These are phyloP conservation scores for Mystacides longicornis DNA, from an alignment of 2,888 invertebrate genomes.

Conservation along the genomic window DNA sequence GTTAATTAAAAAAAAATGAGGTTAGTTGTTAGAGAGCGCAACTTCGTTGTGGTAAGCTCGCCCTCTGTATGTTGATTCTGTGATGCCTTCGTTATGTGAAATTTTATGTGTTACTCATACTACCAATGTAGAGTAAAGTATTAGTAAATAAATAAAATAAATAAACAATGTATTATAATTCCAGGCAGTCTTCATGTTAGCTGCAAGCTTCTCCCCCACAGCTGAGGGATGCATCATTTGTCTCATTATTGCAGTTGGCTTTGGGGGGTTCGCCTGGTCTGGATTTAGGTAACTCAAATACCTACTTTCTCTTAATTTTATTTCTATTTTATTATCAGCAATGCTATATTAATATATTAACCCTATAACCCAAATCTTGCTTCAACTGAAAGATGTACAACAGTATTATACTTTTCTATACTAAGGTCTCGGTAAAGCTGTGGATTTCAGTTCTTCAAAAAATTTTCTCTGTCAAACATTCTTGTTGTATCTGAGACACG, in stretches of 20 bases:
- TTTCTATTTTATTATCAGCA: background rate
- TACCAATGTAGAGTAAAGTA: too few relatives aligned
- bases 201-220: slow-evolving; percentile 66
- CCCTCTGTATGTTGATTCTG: too few relatives aligned
- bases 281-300: slow-evolving; percentile 68
- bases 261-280: slow-evolving; percentile 90
- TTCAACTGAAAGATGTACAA: background rate
- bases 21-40: too few relatives aligned
- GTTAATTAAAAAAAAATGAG: too few relatives aligned
- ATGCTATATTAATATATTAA: background rate
- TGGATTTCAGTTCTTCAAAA: background rate
- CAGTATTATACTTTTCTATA: too few relatives aligned
- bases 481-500: background rate
- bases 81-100: too few relatives aligned
- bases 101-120: too few relatives aligned
- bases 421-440: background rate
- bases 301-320: too few relatives aligned
- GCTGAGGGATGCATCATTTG: slow-evolving; percentile 68
- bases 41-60: too few relatives aligned
- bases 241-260: slow-evolving; percentile 79
- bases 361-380: background rate
- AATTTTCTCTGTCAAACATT: background rate
- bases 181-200: slow-evolving; percentile 84
- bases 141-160: too few relatives aligned
- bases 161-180: too few relatives aligned